A percentile compares a stretch with the other conserved stretches of the same genome.
Conservation (phyloP, 2,113 vertebrate species). For the Amblyopsis rosae region DNA sequence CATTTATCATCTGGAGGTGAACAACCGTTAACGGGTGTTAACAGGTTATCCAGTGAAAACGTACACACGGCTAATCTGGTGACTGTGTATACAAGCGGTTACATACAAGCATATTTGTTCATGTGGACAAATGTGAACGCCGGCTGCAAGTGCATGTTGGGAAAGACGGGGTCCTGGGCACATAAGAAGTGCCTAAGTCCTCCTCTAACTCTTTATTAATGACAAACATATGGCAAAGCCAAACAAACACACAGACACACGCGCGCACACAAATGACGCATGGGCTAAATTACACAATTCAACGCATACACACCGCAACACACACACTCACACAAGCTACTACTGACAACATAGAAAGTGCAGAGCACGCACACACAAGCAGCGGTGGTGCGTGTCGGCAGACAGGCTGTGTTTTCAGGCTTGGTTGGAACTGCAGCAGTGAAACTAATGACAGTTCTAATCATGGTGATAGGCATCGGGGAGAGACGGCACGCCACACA, state of each 20-base stretch:
- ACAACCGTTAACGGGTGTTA: conserved; percentile 59
- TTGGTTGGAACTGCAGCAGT: conserved; percentile 59
- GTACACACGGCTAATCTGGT: conserved; percentile 49
- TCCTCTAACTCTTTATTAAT: conserved; percentile 37
- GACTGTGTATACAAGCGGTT: conserved; percentile 10
- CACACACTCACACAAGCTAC: conserved; percentile 35
- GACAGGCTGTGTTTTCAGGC: conserved; percentile 47
- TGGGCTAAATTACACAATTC: not conserved
- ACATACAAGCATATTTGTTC: conserved; percentile 33
- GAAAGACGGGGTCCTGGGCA: conserved; percentile 7
- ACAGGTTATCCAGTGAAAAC: conserved; percentile 37
- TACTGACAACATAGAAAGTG: conserved; percentile 37
- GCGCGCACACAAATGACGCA: not conserved
- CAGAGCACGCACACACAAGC: not conserved
- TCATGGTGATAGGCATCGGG: conserved; percentile 69
- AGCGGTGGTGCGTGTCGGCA: not conserved
- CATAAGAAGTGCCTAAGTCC: conserved; percentile 42
- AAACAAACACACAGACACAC: conserved; percentile 5
- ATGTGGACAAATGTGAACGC: conserved; percentile 48
- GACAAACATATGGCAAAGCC: conserved; percentile 48
- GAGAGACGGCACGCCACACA: conserved; percentile 63
- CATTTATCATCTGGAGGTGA: conserved; percentile 56
- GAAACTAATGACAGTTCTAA: conserved; percentile 70
- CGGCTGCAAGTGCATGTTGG: conserved; percentile 18
- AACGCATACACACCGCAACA: not conserved